Evolutionary conservation across 2,888 invertebrate species (phyloP), one percentile per base, ranked within the genome.

Genomic region (Drosophila imparisetae): DNA sequence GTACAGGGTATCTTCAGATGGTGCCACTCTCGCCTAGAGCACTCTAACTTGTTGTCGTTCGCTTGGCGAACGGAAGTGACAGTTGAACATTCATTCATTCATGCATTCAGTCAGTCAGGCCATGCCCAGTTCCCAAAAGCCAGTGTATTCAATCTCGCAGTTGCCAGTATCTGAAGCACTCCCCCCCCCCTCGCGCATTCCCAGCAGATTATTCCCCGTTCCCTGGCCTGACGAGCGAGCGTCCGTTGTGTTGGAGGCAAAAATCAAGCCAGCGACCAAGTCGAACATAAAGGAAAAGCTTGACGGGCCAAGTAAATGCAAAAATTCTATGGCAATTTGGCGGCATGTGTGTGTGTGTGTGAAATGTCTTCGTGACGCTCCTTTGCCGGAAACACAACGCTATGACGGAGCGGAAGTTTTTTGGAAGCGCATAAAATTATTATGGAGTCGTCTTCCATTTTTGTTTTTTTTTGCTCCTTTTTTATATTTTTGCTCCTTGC

Each of bases 81-180:
- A 86, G 88, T 89, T 86, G 85, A 86, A 89, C 85, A 86, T 86
- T 89, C 85, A 86, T 89, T 84, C 81, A 83, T 65, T 68, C 80
- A 50, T 54, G 68, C 81, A 73, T 45, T 67, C 75, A 75, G 40
- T 65, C 75, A 69, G 54, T 64, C 76, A 61, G 50, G 42, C 66
- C 72, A 70, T 62, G 65, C 63, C 59, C 59, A 58, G 45, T 36
- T 30, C 45, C 55, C 66, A 53, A 32, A 34, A 24, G 42, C 30
- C 67, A 61, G 53, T 54, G 45, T 53, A 40, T 38, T 48, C 54
- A 49, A 50, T 45, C 38, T 36, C 58, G 64, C 54, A 21, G 59
- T 61, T 70, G 54, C 63, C 76, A 30, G 70, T 32, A 50, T 30
- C 52, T 45, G 34, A 55, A 54, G 30, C 50, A 38, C 53, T 24